Evolutionary conservation across 2,797 vertebrate species (phyloP).

Genomic region (Eleutherodactylus coqui): DNA sequence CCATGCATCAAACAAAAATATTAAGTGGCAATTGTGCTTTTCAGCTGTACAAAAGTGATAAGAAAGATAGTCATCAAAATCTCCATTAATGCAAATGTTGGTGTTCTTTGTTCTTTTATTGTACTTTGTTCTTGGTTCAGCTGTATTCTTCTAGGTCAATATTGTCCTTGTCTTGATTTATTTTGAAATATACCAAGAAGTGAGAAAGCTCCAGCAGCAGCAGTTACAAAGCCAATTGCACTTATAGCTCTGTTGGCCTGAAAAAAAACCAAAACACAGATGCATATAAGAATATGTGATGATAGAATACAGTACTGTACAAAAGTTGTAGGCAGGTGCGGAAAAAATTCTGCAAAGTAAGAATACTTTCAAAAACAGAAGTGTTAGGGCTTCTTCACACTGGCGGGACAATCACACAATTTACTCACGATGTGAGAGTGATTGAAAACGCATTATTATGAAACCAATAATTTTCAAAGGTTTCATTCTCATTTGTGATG

Average conservation of each 20-base stretch:
- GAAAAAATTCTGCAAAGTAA: no score
- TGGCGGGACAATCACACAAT: no score
- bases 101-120: background rate
- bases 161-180: slow-evolving; percentile 67
- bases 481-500: no score
- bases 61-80: background rate
- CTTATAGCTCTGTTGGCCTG: slow-evolving; percentile 71
- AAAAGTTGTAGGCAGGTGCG: no score
- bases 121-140: background rate
- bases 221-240: slow-evolving; percentile 69
- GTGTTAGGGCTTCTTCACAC: no score
- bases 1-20: background rate
- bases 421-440: no score
- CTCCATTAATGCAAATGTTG: background rate
- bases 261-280: slow-evolving; percentile 47
- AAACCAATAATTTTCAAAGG: no score
- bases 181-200: slow-evolving; percentile 71
- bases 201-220: slow-evolving; percentile 67
- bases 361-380: no score
- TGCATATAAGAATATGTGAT: background rate
- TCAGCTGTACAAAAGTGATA: background rate
- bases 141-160: slow-evolving; percentile 57
- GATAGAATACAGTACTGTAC: no score
- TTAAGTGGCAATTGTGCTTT: background rate
- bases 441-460: no score